These are phyloP conservation scores for Meriones unguiculatus DNA, from an alignment of 2,113 vertebrate genomes.

Conservation along the genomic window DNA sequence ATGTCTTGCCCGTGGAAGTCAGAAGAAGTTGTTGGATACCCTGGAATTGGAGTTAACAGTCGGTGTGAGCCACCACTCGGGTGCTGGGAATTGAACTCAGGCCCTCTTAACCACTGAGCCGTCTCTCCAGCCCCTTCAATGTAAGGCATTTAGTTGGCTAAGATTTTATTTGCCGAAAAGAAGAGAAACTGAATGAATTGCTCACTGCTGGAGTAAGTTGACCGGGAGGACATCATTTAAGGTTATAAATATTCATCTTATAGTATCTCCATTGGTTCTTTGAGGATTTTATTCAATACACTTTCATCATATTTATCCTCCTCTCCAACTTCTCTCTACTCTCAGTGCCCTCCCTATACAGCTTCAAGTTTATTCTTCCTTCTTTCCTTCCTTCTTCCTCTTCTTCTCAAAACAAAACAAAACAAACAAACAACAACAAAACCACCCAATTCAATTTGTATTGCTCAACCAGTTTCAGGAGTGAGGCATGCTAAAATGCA, in stretches of 20 bases:
- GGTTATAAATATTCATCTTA: slow-evolving; percentile 21
- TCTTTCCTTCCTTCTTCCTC: not conserved
- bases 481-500: not conserved
- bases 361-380: not conserved
- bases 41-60: not conserved
- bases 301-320: not conserved
- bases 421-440: too few relatives aligned
- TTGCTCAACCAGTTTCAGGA: not conserved
- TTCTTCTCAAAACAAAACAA: not conserved
- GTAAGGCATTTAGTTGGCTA: not conserved
- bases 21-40: not conserved
- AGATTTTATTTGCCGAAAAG: slow-evolving; percentile 46
- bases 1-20: not conserved
- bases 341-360: not conserved
- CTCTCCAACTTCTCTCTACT: not conserved
- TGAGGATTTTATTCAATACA: not conserved
- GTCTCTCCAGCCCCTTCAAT: not conserved
- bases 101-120: not conserved
- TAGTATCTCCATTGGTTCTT: not conserved
- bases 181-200: slow-evolving; percentile 39
- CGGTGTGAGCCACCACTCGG: not conserved
- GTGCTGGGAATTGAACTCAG: not conserved
- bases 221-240: slow-evolving; percentile 11
- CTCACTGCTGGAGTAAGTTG: slow-evolving; percentile 2
- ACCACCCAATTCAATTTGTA: not conserved